These are phyloP conservation scores for Rhadina sibilatrix DNA, from an alignment of 2,113 vertebrate genomes.

Conservation along the genomic window DNA sequence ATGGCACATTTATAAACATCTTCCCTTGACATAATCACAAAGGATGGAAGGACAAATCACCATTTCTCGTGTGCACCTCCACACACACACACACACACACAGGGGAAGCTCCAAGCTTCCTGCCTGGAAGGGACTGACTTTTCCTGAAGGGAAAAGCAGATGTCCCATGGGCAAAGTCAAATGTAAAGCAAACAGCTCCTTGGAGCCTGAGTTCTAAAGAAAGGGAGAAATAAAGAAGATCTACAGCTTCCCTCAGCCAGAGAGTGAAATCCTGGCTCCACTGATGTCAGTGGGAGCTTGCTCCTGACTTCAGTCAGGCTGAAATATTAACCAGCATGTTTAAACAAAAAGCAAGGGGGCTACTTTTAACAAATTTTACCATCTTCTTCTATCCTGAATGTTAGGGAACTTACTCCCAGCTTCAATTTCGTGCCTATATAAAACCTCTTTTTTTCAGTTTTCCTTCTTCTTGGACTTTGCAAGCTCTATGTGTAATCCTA, in stretches of 20 bases:
- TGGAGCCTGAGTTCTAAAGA: not conserved
- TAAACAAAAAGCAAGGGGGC: not conserved
- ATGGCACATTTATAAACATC: not conserved
- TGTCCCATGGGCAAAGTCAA: conserved; percentile 8
- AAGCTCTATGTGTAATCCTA: not conserved
- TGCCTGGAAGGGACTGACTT: not conserved
- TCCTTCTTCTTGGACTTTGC: not conserved
- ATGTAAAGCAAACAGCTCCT: conserved; percentile 20
- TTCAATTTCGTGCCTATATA: not conserved
- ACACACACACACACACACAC: no score
- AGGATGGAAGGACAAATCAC: not conserved
- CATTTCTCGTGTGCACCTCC: not conserved
- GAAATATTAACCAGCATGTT: not conserved
- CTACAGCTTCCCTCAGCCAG: not conserved
- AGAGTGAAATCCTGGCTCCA: not conserved
- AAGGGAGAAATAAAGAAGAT: not conserved
- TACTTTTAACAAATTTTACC: not conserved
- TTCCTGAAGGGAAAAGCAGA: not conserved
- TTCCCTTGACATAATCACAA: not conserved
- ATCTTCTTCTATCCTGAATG: not conserved
- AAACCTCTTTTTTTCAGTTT: not conserved
- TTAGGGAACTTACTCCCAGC: not conserved
- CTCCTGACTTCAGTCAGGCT: not conserved
- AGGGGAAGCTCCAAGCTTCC: not conserved
- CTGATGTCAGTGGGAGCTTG: not conserved